Percentiles rank a stretch among this genome's conserved stretches.
Evolutionary conservation across 2,113 vertebrate species (phyloP).

Genomic region (Galemys pyrenaicus): DNA sequence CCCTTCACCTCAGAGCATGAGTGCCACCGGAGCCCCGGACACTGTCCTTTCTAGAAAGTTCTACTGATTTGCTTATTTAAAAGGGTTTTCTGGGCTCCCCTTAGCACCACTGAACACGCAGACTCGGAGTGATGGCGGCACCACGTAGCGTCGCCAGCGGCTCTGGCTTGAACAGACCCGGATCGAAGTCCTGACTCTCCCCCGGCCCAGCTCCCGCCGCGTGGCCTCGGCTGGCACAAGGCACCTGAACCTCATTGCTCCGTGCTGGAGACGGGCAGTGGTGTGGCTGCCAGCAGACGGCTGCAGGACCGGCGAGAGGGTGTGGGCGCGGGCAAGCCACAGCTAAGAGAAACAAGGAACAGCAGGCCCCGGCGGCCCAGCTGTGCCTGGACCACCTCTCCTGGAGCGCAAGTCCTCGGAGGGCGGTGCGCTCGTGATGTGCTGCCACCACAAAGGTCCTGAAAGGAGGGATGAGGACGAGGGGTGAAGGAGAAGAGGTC

Average conservation of each 20-base stretch:
- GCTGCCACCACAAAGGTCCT: too few species aligned
- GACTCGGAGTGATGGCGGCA: not conserved
- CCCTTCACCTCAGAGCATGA: not conserved
- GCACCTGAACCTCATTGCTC: not conserved
- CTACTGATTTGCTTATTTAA: not conserved
- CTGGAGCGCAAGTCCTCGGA: too few species aligned
- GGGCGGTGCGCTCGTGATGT: too few species aligned
- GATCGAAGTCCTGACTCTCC: not conserved
- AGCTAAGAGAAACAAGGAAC: too few species aligned
- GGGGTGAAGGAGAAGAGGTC: accelerated
- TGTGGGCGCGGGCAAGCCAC: too few species aligned
- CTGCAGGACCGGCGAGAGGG: too few species aligned
- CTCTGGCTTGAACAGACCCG: not conserved
- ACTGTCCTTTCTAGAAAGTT: not conserved
- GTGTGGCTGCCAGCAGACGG: too few species aligned
- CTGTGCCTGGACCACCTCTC: too few species aligned
- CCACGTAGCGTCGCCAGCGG: too few species aligned
- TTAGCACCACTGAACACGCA: not conserved
- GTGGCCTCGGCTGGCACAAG: not conserved
- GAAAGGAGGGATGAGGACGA: accelerated
- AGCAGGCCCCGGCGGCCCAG: too few species aligned
- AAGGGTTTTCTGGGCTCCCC: not conserved
- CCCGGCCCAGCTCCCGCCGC: not conserved
- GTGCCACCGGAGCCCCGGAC: not conserved
- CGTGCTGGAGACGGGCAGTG: not conserved